Evolutionary conservation across 30 jellyfish, hydroid and myxozoan species (phyloP), one percentile per base, ranked within the genome.

Genomic region (Chrysaora quinquecirrha): DNA sequence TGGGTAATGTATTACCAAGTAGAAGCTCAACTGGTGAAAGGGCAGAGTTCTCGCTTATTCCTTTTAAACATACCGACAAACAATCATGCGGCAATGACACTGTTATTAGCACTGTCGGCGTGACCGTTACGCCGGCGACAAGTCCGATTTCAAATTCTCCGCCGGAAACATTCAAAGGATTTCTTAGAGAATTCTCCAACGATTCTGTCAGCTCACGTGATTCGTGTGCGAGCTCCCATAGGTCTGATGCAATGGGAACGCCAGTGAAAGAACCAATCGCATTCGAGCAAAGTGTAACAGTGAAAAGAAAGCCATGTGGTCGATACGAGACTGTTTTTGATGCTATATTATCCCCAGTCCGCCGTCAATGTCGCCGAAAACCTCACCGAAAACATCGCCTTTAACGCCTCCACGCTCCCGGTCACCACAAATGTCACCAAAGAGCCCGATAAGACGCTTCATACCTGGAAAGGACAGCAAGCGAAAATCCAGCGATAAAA

Each of bases 261-360:
- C 90, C 73, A 0, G 35, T 56, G 22, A 69, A 67, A 69, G 75
- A 48, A 7, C 67, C 49, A 27, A 74, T 34, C 29, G 30, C 79
- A 2, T 69, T 72, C 34, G 95, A 73, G 68, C 95, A 84, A 48
- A 84, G 87, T 43, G 70, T 84, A 2, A 84, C 95, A 11, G 76
- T 84, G 20, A 72, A 49, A 34, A 61, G 75, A 33, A 72, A 52
- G 52, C 71, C 95, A 4, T 87, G 87, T 25, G 95, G 95, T 58
- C 87, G 87, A 43, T 72, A 72, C 56, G 95, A 84, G 61, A 84
- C 95, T 20, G 87, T 72, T 11, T 84, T 84, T 76, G 95, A 84
- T 43, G 95, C 95, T 14, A 85, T 84, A 0, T 67, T 84, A 4
- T 84, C 95, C 11, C 95, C 95, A 72, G 87, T 29, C 87, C 95